Evolutionary conservation across 2,797 vertebrate genomes (phyloP), one percentile per base, ranked within the genome.

Genomic region (Catharus ustulatus): DNA sequence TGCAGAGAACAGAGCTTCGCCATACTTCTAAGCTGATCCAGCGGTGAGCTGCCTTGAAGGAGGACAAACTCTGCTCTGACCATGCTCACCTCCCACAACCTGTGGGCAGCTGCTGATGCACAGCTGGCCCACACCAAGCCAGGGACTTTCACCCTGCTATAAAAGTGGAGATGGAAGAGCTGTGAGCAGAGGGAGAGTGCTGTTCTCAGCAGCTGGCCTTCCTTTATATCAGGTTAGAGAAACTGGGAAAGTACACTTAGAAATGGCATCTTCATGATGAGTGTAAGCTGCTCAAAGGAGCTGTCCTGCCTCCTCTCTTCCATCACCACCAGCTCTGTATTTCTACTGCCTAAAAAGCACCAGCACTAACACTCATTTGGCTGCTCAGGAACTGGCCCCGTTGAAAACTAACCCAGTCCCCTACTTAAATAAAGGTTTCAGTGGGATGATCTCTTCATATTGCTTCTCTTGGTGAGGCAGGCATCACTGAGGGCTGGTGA

Each of bases 281-380:
- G 21, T 36, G 19, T 67, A 45, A 87, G 72, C 32, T 80, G 61
- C 72, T 66, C 51, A 20, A 76, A 82, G 52, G 48, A 69, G 51
- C 78, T 89, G 30, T 68, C 49, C 4, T 82, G 54, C 76, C 54
- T 89, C 61, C 36, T 79, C 19, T 74, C 34, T 69, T 92, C 62
- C 15, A 1, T 38, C 40, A 79, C 52, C 73, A 84, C 55, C 67
- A 94, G 51, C 80, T 73, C 19, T 82, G 15, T 79, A 27, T 19
- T 87, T 87, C 36, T 74, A 19, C 67, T 93, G 84, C 89, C 63
- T 76, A n/a, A 82, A 90, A 87, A 90, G 55, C 89, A 84, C 57
- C 72, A 95, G 64, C 71, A 43, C 75, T 57, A 49, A 48, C 34
- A 26, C 52, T 76, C 42, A 46, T 36, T 83, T 91, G 58, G 42